Conservation (phyloP, 2,113 vertebrate species). For the Guaruba guarouba region DNA sequence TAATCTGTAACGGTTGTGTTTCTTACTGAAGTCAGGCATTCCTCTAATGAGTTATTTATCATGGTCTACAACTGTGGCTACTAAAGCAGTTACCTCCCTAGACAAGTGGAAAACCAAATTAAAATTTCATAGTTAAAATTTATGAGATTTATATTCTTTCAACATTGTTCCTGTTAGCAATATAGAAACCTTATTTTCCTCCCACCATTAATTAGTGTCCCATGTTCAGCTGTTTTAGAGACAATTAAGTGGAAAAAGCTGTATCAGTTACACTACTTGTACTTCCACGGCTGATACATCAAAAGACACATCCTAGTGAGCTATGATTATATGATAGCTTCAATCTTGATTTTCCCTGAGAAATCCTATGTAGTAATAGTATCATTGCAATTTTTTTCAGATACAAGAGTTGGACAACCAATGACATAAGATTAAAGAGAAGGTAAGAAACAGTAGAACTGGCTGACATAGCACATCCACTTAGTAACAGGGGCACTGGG, state of each 20-base stretch:
- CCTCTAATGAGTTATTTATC: neutral
- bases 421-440: neutral
- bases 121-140: neutral
- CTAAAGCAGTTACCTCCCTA: neutral
- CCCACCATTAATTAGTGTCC: neutral
- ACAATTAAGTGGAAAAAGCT: neutral
- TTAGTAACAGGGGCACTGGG: neutral
- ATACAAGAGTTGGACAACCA: neutral
- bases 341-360: neutral
- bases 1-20: neutral
- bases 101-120: conserved; percentile 12
- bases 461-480: neutral
- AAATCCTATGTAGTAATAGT: neutral
- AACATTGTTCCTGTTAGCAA: neutral
- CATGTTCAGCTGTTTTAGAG: neutral
- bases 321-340: neutral
- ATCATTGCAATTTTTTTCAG: neutral
- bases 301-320: neutral
- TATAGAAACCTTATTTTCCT: neutral
- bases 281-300: neutral
- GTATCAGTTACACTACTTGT: neutral
- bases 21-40: neutral
- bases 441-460: neutral
- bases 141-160: neutral
- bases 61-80: neutral